Base-by-base conservation (phyloP, 2,888 invertebrate species). In the Acleris holmiana region DNA sequence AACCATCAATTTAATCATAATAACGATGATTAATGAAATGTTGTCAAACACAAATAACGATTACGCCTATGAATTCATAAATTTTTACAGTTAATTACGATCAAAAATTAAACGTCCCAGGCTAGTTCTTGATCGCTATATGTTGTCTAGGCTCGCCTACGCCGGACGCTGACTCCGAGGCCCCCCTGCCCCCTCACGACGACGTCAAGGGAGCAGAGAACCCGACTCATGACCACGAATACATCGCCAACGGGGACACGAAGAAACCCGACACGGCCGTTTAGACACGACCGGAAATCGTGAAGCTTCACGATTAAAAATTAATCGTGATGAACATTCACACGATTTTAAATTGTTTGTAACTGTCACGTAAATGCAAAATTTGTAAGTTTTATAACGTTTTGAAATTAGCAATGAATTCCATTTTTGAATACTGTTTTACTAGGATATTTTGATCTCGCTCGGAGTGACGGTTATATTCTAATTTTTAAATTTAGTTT, bases 121-220 rank as follows among this genome's bases (percentile, higher is more conserved):
- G 51, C 46, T 48, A 75, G 84, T 85, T 89, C 93, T 94, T 93
- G 94, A 91, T 91, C 91, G 91, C 88, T 88, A 79, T 81, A 62
- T 74, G 71, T 76, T 91, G 83, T 91, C 93, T 82, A 94, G 94
- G 94, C 94, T 81, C 93, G 94, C 73, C 93, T 93, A 60, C 91
- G 93, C 73, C 93, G 94, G 81, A 93, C 56, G 94, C 89, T 70
- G 94, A 94, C 71, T 94, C 94, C 66, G 94, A 94, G 73, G 94
- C 94, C 68, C 94, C 94, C 46, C 89, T 94, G 13, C 93, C 93
- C 48, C 87, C 93, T 23, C 94, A 94, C 71, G 93, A 93, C 64
- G 94, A 94, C 83, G 79, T 88, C 80, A 93, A 93, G 83, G 94
- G 94, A 72, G 89, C 94, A 41, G 93, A 94, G 76, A 94, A 93